Evolutionary conservation across 2,797 vertebrate genomes (phyloP).

Genomic region (Onychomys torridus): DNA sequence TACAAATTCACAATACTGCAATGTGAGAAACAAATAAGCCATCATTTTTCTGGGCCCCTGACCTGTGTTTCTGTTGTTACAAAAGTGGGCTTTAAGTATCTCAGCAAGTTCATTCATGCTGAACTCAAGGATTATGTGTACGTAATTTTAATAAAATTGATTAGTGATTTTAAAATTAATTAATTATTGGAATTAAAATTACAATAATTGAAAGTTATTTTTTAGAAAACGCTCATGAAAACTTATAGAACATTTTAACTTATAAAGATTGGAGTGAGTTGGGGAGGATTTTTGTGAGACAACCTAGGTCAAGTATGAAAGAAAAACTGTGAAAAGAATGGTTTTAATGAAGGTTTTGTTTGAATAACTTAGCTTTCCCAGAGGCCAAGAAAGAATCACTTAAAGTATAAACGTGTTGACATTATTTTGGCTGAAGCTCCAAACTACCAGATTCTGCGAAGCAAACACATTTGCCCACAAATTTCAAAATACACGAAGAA

Average conservation of each 20-base stretch:
- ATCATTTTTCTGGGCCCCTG: not conserved
- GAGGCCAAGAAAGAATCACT: not conserved
- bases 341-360: constrained; percentile 52
- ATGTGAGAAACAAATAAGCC: not conserved
- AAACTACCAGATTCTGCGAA: constrained; percentile 57
- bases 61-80: not conserved
- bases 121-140: not conserved
- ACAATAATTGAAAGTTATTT: not conserved
- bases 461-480: constrained; percentile 67
- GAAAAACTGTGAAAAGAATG: constrained; percentile 21
- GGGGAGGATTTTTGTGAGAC: not conserved
- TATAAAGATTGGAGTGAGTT: not conserved
- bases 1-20: not conserved
- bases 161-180: no score
- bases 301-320: constrained; percentile 43
- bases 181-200: not conserved
- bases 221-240: not conserved
- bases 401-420: constrained; percentile 68
- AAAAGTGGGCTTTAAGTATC: constrained; percentile 6
- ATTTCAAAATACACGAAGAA: constrained; percentile 52
- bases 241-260: constrained; percentile 9
- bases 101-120: constrained; percentile 34
- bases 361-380: constrained; percentile 54
- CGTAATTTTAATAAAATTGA: not conserved
- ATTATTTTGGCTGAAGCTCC: constrained; percentile 59